phyloP scores from a whole-genome alignment of 2,113 vertebrate genomes.

The Hyla sarda region DNA sequence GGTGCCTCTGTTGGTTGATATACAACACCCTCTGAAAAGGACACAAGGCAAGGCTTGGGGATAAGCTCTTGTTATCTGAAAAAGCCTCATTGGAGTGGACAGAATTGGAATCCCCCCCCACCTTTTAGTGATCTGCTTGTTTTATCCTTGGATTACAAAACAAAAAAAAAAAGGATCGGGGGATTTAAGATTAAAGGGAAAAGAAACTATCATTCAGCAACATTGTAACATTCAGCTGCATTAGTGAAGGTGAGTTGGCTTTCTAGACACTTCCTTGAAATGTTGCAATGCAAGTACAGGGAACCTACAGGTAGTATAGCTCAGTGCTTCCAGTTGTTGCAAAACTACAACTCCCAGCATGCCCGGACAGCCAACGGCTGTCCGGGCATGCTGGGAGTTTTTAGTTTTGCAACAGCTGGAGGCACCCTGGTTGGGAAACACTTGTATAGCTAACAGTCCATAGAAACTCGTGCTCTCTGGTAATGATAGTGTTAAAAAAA shows the following conservation, averaged over 20 bases:
- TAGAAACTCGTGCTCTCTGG: neutral
- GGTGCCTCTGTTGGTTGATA: constrained; percentile 36
- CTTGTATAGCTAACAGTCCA: neutral
- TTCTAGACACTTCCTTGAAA: neutral
- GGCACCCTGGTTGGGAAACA: too few relatives aligned
- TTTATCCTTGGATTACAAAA: constrained; percentile 46
- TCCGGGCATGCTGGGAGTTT: too few relatives aligned
- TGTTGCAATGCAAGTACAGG: too few relatives aligned
- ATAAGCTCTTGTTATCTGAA: neutral
- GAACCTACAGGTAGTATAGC: too few relatives aligned
- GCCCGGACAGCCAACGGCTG: too few relatives aligned
- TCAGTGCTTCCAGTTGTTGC: too few relatives aligned
- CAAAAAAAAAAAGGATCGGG: neutral
- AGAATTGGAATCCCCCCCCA: neutral
- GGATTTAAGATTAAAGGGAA: neutral
- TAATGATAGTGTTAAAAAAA: neutral
- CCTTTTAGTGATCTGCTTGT: neutral
- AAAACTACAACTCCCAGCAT: too few relatives aligned
- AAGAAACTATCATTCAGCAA: neutral
- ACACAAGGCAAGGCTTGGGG: constrained; percentile 21
- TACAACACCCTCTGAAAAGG: constrained; percentile 8
- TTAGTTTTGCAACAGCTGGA: too few relatives aligned
- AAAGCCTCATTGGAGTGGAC: neutral
- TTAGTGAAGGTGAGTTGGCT: constrained; percentile 22
- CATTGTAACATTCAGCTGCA: neutral